Percentiles rank a stretch among this genome's conserved stretches.
Evolutionary conservation across 1,140 invertebrate genomes (phyloP).

Genomic region (Riptortus pedestris): DNA sequence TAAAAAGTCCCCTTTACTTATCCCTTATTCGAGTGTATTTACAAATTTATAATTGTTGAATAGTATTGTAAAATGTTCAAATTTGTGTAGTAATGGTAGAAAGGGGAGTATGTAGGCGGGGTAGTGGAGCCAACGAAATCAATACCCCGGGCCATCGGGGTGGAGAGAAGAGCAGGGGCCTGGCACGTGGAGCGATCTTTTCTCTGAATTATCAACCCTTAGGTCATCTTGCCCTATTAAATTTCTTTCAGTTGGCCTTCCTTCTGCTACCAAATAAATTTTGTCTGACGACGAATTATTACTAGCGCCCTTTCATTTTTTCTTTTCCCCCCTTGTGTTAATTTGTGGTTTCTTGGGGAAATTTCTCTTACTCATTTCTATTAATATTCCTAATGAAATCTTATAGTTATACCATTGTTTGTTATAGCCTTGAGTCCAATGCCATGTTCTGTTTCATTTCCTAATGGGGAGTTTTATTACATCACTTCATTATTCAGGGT

Average conservation of each 20-base stretch:
- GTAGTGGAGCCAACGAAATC: not conserved
- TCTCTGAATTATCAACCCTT: not conserved
- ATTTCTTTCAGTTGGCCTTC: not conserved
- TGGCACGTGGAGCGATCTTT: too few relatives aligned
- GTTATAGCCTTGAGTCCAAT: constrained; percentile 5
- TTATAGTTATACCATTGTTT: too few relatives aligned
- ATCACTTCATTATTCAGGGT: too few relatives aligned
- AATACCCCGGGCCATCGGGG: constrained; percentile 7
- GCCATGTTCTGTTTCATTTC: not conserved
- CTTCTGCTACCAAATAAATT: not conserved
- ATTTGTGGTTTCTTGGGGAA: not conserved
- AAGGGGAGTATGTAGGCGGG: not conserved
- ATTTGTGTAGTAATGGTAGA: not conserved
- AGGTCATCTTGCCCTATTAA: not conserved
- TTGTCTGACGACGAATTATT: not conserved
- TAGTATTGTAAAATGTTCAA: not conserved
- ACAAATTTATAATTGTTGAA: not conserved
- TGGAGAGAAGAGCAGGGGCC: not conserved
- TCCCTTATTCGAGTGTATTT: not conserved
- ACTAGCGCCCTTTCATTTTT: not conserved
- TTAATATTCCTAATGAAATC: too few relatives aligned
- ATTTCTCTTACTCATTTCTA: too few relatives aligned
- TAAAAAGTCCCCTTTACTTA: not conserved
- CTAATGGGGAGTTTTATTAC: too few relatives aligned
- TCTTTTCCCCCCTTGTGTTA: not conserved